Evolutionary conservation across 1,140 invertebrate species (phyloP).

Genomic region (Batillaria attramentaria): DNA sequence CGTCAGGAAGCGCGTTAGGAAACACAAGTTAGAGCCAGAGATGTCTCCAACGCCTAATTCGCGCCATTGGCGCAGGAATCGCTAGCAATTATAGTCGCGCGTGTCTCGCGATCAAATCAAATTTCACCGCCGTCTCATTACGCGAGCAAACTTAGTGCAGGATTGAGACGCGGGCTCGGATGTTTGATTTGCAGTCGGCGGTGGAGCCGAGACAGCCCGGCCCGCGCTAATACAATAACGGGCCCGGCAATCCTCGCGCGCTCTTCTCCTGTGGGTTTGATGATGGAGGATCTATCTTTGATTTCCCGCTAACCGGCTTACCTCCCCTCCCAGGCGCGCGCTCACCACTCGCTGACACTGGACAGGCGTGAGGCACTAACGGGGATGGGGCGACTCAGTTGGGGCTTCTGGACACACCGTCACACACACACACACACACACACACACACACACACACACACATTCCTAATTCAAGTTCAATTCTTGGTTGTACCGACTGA

Average conservation of each 20-base stretch:
- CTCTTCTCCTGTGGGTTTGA: neutral
- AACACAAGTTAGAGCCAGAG: neutral
- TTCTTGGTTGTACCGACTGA: too few relatives aligned
- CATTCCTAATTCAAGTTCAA: too few relatives aligned
- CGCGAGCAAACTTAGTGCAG: slow-evolving; percentile 33
- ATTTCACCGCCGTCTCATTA: slow-evolving; percentile 34
- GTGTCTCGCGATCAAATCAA: slow-evolving; percentile 31
- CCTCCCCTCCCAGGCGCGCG: slow-evolving; percentile 19
- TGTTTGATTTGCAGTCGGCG: slow-evolving; percentile 31
- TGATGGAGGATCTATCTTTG: slow-evolving; percentile 23
- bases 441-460: slow-evolving; percentile 17
- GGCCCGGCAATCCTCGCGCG: slow-evolving; percentile 4
- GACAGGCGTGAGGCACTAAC: slow-evolving; percentile 23
- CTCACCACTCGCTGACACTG: slow-evolving; percentile 18
- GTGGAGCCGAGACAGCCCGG: slow-evolving; percentile 3
- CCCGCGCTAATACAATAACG: slow-evolving; percentile 21
- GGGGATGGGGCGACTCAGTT: slow-evolving; percentile 1
- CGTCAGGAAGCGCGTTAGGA: slow-evolving; percentile 7
- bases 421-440: neutral
- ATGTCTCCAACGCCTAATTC: neutral
- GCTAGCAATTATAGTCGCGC: slow-evolving; percentile 28
- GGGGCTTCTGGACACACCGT: neutral
- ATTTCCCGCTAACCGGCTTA: slow-evolving; percentile 32
- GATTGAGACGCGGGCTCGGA: slow-evolving; percentile 27
- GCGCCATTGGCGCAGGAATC: slow-evolving; percentile 26